A percentile compares a stretch with the other conserved stretches of the same genome.
phyloP scores from a whole-genome alignment of 35 echinoderm and acorn worm genomes.

The Stichopus chloronotus region DNA sequence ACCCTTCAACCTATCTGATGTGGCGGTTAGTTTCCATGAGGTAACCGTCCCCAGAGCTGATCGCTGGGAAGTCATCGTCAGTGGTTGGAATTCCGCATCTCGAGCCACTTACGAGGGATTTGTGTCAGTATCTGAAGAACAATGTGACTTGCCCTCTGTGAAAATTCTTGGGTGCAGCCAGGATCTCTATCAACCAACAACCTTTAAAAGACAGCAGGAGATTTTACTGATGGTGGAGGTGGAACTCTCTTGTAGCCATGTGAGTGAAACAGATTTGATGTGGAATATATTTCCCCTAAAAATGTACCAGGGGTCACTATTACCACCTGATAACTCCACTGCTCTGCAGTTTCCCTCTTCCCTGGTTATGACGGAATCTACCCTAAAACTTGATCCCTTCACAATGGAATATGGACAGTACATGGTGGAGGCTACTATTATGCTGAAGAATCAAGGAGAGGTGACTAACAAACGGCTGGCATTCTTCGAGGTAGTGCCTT shows the following conservation, averaged over 20 bases:
- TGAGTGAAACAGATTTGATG: constrained; percentile 10
- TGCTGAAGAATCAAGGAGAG: constrained; percentile 62
- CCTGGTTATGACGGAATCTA: constrained; percentile 29
- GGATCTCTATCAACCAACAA: constrained; percentile 53
- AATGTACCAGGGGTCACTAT: constrained; percentile 44
- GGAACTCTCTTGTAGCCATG: constrained; percentile 37
- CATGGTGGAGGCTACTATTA: constrained; percentile 64
- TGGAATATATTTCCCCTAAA: constrained; percentile 59
- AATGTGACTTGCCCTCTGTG: constrained; percentile 60
- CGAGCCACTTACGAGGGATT: neutral
- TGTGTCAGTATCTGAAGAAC: constrained; percentile 65
- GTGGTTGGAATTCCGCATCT: constrained; percentile 74
- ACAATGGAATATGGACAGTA: constrained; percentile 62
- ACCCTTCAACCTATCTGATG: constrained; percentile 71
- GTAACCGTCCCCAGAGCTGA: constrained; percentile 55
- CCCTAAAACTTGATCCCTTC: constrained; percentile 47
- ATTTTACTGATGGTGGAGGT: constrained; percentile 59
- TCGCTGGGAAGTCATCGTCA: constrained; percentile 34
- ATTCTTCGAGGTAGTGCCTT: constrained; percentile 75
- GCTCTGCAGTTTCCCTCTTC: constrained; percentile 28
- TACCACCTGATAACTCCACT: constrained; percentile 58
- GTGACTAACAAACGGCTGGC: constrained; percentile 69
- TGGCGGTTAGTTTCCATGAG: constrained; percentile 38
- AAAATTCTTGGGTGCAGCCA: constrained; percentile 73
- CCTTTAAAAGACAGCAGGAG: constrained; percentile 53